These are phyloP conservation scores for Zonitis immaculata DNA, from an alignment of 2,888 invertebrate species.

Conservation along the genomic window DNA sequence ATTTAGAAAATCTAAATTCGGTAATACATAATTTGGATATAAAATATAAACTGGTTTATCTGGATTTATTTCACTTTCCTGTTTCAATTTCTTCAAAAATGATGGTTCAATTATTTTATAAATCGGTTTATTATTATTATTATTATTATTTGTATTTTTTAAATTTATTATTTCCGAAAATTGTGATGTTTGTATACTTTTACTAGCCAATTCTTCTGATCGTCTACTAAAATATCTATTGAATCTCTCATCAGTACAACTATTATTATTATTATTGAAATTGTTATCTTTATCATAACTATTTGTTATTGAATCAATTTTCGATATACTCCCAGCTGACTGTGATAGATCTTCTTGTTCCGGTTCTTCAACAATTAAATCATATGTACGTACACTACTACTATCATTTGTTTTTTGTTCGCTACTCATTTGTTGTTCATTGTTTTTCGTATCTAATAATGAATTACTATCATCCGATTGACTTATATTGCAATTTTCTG, in stretches of 20 bases:
- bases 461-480: constrained; percentile 57
- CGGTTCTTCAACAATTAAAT: constrained; percentile 55
- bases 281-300: constrained; percentile 29
- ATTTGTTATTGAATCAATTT: constrained; percentile 41
- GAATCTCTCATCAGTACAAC: constrained; percentile 13
- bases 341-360: constrained; percentile 52
- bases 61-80: constrained; percentile 45
- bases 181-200: constrained; percentile 70
- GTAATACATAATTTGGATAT: constrained; percentile 86
- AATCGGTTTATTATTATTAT: constrained; percentile 48
- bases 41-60: constrained; percentile 81
- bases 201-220: constrained; percentile 55
- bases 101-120: constrained; percentile 63
- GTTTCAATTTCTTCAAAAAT: constrained; percentile 62
- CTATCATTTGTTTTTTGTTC: constrained; percentile 49
- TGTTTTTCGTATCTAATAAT: constrained; percentile 50
- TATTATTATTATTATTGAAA: constrained; percentile 49
- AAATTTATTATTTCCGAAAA: constrained; percentile 44
- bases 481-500: constrained; percentile 70
- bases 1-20: constrained; percentile 78
- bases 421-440: constrained; percentile 35
- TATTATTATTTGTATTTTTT: constrained; percentile 37
- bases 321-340: constrained; percentile 48
- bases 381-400: constrained; percentile 43
- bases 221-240: constrained; percentile 10